Base-by-base conservation (phyloP, 2,888 invertebrate species). In the Sphaeridia pumilis region DNA sequence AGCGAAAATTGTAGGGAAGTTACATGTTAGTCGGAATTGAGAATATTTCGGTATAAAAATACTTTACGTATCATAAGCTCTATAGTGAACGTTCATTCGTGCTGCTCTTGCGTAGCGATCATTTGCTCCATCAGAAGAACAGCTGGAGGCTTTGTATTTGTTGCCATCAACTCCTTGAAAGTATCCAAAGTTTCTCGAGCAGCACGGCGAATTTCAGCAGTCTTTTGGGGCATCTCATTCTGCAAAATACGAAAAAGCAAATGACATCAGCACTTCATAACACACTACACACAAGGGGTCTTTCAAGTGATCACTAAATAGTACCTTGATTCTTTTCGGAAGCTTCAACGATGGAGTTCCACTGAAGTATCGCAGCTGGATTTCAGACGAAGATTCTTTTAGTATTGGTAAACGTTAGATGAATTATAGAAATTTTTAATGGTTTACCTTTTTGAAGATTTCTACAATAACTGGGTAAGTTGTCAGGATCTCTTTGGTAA, bases 401-500 rank as follows among this genome's bases (percentile, higher is more conserved):
- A 31, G 31, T 20, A 38, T 12, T 5, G 17, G 38, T 38, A 38
- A 38, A 38, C 38, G 20, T 38, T 17, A 14, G 5, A 38, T 17
- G 31, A 31, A 31, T 31, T 49, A 21, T 27, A 54, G 7, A 49
- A 43, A 7, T 3, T 25, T 14, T 7, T 24, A 58, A 62, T n/a
- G n/a, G 47, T 58, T 65, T 63, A 75, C 72, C 55, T 84, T 78
- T 64, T 82, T 82, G 47, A 87, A 77, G 1, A 86, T 87, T 66
- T 85, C 82, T 44, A 88, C 76, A 60, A 69, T 63, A 41, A 81
- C 79, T 0, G 87, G 82, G 72, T 87, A 84, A 63, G 87, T 87
- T 51, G 84, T 77, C 41, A 90, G 70, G 83, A 87, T 86, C 22
- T 86, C 70, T 1, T 82, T 79, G 56, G 81, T 81, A 21, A 84